phyloP scores from a whole-genome alignment of 2,888 invertebrate species.

The Griposia aprilina region DNA sequence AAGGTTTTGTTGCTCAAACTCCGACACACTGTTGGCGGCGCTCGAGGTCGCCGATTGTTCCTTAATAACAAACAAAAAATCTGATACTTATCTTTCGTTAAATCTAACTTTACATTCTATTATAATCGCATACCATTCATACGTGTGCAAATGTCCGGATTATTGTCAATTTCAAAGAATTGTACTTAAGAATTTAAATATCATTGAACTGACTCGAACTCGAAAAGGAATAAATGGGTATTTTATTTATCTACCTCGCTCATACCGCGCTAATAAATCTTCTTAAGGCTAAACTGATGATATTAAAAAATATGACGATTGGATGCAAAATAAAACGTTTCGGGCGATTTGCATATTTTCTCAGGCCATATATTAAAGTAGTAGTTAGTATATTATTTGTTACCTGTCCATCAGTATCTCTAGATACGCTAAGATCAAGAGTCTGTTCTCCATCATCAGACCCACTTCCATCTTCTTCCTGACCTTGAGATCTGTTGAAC shows the following conservation, averaged over 20 bases:
- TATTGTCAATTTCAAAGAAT: slow-evolving; percentile 67
- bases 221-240: slow-evolving; percentile 56
- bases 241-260: slow-evolving; percentile 48
- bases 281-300: slow-evolving; percentile 54
- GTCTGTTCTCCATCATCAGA: slow-evolving; percentile 90
- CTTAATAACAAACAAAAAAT: slow-evolving; percentile 71
- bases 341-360: slow-evolving; percentile 45
- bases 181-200: slow-evolving; percentile 60
- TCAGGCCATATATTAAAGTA: slow-evolving; percentile 10
- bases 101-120: slow-evolving; percentile 68
- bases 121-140: slow-evolving; percentile 66
- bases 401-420: slow-evolving; percentile 89
- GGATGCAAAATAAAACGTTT: slow-evolving; percentile 31
- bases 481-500: slow-evolving; percentile 82
- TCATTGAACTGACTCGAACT: slow-evolving; percentile 54
- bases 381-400: slow-evolving; percentile 31
- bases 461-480: slow-evolving; percentile 88
- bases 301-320: slow-evolving; percentile 44
- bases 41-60: slow-evolving; percentile 89
- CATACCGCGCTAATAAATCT: slow-evolving; percentile 48
- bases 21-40: slow-evolving; percentile 88
- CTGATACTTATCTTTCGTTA: slow-evolving; percentile 59
- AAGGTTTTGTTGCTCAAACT: slow-evolving; percentile 87
- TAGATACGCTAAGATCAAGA: slow-evolving; percentile 87
- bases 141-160: slow-evolving; percentile 61